These are phyloP conservation scores for Aphelocoma californica DNA, from an alignment of 2,797 vertebrate species.

Conservation along the genomic window DNA sequence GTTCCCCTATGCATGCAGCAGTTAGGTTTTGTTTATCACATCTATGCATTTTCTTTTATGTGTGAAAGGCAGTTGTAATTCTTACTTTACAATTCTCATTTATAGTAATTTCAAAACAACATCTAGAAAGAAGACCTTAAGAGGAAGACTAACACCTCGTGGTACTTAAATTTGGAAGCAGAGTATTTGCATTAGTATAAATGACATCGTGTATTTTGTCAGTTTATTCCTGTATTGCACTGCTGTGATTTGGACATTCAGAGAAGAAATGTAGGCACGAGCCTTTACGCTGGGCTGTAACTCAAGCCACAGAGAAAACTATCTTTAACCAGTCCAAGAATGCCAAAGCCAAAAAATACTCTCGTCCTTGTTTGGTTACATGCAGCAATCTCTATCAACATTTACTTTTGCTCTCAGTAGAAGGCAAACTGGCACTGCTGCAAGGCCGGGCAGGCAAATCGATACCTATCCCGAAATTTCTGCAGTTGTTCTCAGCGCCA, in stretches of 20 bases:
- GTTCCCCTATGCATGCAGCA: background rate
- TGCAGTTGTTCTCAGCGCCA: background rate
- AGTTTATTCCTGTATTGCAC: background rate
- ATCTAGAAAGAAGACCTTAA: background rate
- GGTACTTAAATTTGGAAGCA: background rate
- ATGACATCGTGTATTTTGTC: background rate
- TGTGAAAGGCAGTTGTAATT: background rate
- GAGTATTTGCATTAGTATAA: background rate
- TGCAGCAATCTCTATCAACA: conserved; percentile 58
- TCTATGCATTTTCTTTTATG: background rate
- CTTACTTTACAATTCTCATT: background rate
- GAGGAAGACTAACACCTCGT: background rate
- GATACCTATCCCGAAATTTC: background rate
- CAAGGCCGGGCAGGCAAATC: conserved; percentile 42
- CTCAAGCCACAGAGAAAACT: background rate
- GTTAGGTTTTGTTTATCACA: background rate
- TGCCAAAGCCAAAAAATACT: background rate
- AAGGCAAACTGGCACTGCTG: conserved; percentile 3
- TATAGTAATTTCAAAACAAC: background rate
- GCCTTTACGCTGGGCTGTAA: background rate
- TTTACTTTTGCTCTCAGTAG: conserved; percentile 33
- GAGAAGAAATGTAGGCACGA: background rate
- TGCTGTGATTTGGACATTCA: background rate
- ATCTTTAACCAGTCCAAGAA: conserved; percentile 16
- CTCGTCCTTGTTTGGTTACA: background rate